Base-by-base conservation (phyloP, 2,888 invertebrate genomes). In the Theretra japonica region DNA sequence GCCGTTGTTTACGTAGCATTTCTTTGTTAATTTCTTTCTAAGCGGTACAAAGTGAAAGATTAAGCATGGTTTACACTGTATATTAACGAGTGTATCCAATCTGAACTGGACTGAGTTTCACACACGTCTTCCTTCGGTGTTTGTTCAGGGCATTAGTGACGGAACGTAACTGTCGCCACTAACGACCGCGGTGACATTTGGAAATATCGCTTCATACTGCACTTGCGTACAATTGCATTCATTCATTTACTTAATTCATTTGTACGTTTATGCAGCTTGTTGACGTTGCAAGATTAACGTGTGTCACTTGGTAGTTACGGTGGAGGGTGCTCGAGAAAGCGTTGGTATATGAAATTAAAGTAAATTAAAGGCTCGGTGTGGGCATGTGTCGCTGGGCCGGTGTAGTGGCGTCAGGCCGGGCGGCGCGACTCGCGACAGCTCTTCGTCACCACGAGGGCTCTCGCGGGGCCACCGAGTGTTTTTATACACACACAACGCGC, bases 401-500 rank as follows among this genome's bases (percentile, higher is more conserved):
- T 79, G 82, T 84, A 83, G 88, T 86, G 87, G 85, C 86, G 86
- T 83, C 85, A 78, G 80, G 80, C 77, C 80, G 78, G 78, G 80
- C 78, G 79, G 79, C 76, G 77, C 75, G 79, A 76, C 80, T 79
- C 73, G 71, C 81, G 90, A 89, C 92, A 88, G 88, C 92, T 84
- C 93, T 91, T 85, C 86, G 91, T 93, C 94, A 92, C 86, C 84
- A 89, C 84, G 87, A 94, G 94, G 82, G 93, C 93, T 84, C 94
- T 93, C 88, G 88, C 85, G 84, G 77, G 86, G 86, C 89, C 88
- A 84, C 90, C 88, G 89, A 93, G 93, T 93, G 94, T 94, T 94
- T 94, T 94, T 92, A 87, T 93, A 93, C 90, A 92, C 90, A 92
- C 90, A 91, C 91, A 90, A 87, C 88, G 87, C 86, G 83, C 89